These are phyloP conservation scores for Sorex fumeus DNA, from an alignment of 2,113 vertebrate species.

Conservation along the genomic window DNA sequence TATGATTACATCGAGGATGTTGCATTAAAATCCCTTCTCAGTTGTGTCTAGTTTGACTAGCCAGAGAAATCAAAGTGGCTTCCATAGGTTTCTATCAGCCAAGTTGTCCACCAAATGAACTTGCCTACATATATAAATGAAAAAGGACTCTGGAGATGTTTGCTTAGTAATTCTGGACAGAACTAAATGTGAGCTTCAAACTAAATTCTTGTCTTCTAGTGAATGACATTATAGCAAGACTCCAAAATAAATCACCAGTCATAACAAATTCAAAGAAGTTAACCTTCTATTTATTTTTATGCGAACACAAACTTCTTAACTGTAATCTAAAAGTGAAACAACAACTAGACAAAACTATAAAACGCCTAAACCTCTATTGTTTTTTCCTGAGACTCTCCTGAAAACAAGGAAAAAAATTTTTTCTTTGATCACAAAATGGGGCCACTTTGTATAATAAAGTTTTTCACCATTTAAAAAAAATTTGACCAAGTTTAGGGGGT, in stretches of 20 bases:
- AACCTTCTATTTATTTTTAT: constrained; percentile 68
- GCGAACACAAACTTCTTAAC: constrained; percentile 37
- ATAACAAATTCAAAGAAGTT: constrained; percentile 62
- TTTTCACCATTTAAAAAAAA: constrained; percentile 14
- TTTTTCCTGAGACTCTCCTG: constrained; percentile 1
- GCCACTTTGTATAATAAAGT: constrained; percentile 49
- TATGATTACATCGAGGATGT: background rate
- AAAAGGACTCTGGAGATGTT: constrained; percentile 49
- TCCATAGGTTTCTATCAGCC: constrained; percentile 46
- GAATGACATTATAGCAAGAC: constrained; percentile 21
- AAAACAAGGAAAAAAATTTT: background rate
- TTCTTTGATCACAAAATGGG: constrained; percentile 14
- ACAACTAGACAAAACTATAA: constrained; percentile 58
- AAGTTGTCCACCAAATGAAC: constrained; percentile 1
- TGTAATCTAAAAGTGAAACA: constrained; percentile 56
- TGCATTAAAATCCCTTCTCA: background rate
- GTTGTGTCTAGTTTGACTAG: background rate
- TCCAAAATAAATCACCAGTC: constrained; percentile 60
- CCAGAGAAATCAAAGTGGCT: background rate
- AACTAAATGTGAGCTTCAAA: constrained; percentile 61
- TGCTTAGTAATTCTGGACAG: constrained; percentile 52
- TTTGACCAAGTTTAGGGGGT: background rate
- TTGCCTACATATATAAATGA: constrained; percentile 41
- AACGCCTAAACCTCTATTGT: constrained; percentile 44
- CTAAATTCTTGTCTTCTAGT: constrained; percentile 44